Percentiles rank a stretch among this genome's conserved stretches.
phyloP scores from a whole-genome alignment of 1,140 invertebrate genomes.

The Drosophila serrata region DNA sequence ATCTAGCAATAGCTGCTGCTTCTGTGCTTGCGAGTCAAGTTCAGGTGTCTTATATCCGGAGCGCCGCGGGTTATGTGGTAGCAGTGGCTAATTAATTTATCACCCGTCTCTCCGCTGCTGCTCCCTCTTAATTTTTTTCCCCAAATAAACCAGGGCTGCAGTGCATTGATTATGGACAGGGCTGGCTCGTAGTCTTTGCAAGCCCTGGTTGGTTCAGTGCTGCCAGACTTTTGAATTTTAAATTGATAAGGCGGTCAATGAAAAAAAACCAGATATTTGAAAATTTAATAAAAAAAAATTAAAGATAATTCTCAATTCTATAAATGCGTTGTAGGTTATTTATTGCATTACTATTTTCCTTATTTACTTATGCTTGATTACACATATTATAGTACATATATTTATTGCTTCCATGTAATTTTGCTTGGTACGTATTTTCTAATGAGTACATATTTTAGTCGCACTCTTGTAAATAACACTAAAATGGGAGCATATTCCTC shows the following conservation, averaged over 20 bases:
- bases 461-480: background rate
- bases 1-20: background rate
- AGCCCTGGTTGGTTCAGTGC: background rate
- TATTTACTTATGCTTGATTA: too few species aligned
- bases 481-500: background rate
- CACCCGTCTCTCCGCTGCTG: slow-evolving; percentile 46
- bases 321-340: background rate
- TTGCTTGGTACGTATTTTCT: background rate
- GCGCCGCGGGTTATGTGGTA: slow-evolving; percentile 60
- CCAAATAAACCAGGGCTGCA: slow-evolving; percentile 67
- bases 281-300: background rate
- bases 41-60: slow-evolving; percentile 3
- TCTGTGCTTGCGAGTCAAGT: background rate
- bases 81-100: slow-evolving; percentile 67
- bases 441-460: background rate
- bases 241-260: background rate
- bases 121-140: slow-evolving; percentile 64
- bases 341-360: background rate
- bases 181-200: background rate
- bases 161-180: slow-evolving; percentile 1
- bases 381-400: too few species aligned
- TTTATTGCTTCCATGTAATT: background rate
- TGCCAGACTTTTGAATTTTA: background rate
- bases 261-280: background rate
- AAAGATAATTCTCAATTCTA: background rate